A percentile compares a stretch with the other conserved stretches of the same genome.
phyloP scores from a whole-genome alignment of 2,113 vertebrate species.

The Balaenoptera acutorostrata region DNA sequence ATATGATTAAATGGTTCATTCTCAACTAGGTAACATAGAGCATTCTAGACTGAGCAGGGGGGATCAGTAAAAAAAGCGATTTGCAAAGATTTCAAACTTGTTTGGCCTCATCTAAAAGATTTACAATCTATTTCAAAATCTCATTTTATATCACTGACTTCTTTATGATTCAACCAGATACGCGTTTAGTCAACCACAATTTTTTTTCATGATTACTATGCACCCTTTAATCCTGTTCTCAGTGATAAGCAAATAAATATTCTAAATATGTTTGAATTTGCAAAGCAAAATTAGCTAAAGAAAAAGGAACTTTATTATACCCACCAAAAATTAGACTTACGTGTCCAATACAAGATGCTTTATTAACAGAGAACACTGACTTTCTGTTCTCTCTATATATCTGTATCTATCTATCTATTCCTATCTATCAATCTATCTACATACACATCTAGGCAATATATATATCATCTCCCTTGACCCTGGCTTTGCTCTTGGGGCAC shows the following conservation, averaged over 20 bases:
- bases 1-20: background rate
- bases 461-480: background rate
- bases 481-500: background rate
- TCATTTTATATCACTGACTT: background rate
- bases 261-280: background rate
- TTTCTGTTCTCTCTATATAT: background rate
- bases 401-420: background rate
- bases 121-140: background rate
- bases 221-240: background rate
- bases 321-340: background rate
- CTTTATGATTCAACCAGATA: background rate
- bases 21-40: background rate
- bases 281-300: background rate
- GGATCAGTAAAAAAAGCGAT: background rate
- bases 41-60: background rate
- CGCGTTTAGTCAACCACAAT: background rate
- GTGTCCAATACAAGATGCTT: background rate
- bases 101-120: conserved; percentile 1
- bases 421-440: background rate
- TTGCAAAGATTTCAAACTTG: background rate
- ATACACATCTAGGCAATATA: background rate
- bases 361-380: background rate
- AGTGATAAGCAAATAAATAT: background rate
- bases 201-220: background rate
- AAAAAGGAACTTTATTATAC: background rate